Evolutionary conservation across 2,113 vertebrate genomes (phyloP).

Genomic region (Jaculus jaculus): DNA sequence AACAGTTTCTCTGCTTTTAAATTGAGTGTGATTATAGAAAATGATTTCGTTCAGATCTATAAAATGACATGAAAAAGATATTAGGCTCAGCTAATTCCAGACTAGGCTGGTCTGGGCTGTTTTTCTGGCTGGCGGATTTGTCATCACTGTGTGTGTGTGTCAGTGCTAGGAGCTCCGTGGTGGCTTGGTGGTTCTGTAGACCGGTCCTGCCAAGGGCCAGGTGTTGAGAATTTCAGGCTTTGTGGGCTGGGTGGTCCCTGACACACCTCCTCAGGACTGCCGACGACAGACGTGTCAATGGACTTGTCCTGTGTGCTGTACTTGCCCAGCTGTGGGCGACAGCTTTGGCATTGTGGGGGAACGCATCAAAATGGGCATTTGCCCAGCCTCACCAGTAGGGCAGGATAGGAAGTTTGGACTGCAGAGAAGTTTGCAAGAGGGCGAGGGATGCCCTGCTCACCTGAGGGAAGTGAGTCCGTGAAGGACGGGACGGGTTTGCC

Average conservation of each 20-base stretch:
- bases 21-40: background rate
- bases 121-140: background rate
- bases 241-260: background rate
- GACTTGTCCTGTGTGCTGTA: background rate
- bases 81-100: background rate
- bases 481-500: background rate
- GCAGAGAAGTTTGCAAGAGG: background rate
- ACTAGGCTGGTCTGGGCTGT: background rate
- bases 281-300: too few species aligned
- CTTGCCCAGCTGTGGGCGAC: background rate
- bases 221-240: background rate
- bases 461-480: background rate
- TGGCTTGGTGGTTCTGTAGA: background rate
- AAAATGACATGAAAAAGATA: background rate
- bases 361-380: background rate
- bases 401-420: too few species aligned
- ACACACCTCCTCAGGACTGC: background rate
- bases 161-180: background rate
- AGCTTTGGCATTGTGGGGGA: background rate
- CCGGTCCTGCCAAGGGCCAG: background rate
- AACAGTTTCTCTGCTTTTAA: conserved; percentile 7
- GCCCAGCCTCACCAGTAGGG: background rate
- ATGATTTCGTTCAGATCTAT: background rate
- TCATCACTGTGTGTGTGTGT: background rate
- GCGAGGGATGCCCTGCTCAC: too few species aligned